Evolutionary conservation across 2,888 invertebrate species (phyloP), one percentile per base, ranked within the genome.

Genomic region (Hemaris fuciformis): DNA sequence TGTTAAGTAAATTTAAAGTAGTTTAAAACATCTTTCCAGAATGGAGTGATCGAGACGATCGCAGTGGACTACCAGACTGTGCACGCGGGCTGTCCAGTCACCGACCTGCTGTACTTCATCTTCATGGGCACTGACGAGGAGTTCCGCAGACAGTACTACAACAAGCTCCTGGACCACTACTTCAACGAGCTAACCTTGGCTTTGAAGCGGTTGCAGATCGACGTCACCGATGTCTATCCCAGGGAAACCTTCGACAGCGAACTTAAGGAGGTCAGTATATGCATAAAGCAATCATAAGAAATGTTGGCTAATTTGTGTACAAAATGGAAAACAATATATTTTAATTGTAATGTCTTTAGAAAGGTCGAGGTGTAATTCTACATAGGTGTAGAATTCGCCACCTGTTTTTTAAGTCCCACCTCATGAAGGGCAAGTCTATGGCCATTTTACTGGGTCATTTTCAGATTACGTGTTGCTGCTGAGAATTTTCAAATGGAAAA

Each of bases 51-150:
- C 0, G 68, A 77, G 1, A 64, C 76, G 0, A 69, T 81, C 0
- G 74, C 73, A 1, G 68, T 85, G 23, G 87, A 87, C 66, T 83
- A 76, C 64, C 87, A 87, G 62, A 81, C 82, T 0, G 58, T 85
- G 0, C 79, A 77, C 65, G 27, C 74, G 0, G 84, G 84, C 1
- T 70, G 76, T 23, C 79, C 78, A 0, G 70, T 69, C 2, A 60
- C 64, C 0, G 87, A 87, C 69, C 73, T 87, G 13, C 34, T 85
- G 3, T 84, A 82, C 74, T 75, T 87, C 61, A 69, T 82, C 60
- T 77, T 81, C 64, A 65, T 73, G 57, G 79, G 80, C 22, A 72
- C 84, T 0, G 85, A 85, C 66, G 69, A 68, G 58, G 61, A 73
- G 59, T 85, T 86, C 78, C 71, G 85, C 1, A 62, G 27, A 0